Conservation (phyloP, 2,797 vertebrate species). For the Propithecus deckenii region DNA sequence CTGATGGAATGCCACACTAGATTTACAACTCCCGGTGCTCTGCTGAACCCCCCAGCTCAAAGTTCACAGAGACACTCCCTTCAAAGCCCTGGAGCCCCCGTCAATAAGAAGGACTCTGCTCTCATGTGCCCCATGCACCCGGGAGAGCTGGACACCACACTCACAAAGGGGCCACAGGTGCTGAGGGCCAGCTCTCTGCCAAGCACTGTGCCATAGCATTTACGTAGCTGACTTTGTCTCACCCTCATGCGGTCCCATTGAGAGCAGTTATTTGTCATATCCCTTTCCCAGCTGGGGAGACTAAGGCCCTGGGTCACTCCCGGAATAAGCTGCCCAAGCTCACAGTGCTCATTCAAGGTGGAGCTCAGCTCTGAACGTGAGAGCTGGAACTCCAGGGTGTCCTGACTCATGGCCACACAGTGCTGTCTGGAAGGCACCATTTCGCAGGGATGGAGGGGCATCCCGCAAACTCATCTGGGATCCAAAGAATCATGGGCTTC, state of each 20-base stretch:
- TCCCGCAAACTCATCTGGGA: background rate
- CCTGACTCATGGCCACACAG: background rate
- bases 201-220: background rate
- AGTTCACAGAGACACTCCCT: background rate
- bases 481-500: background rate
- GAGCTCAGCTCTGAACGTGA: background rate
- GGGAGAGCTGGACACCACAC: background rate
- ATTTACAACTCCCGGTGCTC: background rate
- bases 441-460: background rate
- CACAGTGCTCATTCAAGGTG: background rate
- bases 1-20: too few species aligned
- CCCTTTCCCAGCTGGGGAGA: background rate
- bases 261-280: background rate
- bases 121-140: fast-evolving
- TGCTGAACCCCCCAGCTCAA: background rate
- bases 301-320: background rate
- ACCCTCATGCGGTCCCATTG: too few species aligned
- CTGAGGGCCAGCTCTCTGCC: background rate
- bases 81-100: background rate
- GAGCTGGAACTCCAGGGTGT: background rate
- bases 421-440: background rate
- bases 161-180: fast-evolving
- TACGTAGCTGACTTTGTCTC: background rate
- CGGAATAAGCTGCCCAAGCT: background rate
- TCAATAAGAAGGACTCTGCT: background rate